Conservation (phyloP, 1,140 invertebrate genomes). For the Zaprionus ghesquierei region DNA sequence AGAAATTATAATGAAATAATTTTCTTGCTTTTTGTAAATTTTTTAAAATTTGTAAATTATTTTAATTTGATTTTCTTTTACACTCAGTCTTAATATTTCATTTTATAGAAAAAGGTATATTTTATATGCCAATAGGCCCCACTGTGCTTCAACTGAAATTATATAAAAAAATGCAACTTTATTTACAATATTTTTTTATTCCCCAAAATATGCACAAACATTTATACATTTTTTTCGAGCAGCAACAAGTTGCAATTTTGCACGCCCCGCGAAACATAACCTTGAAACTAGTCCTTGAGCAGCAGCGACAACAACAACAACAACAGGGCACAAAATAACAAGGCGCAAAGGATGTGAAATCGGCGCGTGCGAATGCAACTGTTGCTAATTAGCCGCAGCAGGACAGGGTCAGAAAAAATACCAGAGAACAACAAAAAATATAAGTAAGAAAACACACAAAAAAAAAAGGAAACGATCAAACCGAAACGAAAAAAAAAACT, state of each 20-base stretch:
- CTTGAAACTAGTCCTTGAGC: conserved; percentile 6
- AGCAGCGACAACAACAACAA: background rate
- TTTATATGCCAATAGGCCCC: background rate
- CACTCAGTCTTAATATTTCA: no score
- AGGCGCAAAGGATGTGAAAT: conserved; percentile 9
- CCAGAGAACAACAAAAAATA: conserved; percentile 11
- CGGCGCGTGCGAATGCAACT: conserved; percentile 26
- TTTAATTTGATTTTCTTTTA: no score
- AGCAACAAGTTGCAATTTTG: conserved; percentile 33
- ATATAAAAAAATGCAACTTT: background rate
- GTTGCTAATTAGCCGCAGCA: conserved; percentile 38
- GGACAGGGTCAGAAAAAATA: background rate
- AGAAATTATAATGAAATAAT: no score
- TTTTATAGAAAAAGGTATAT: no score
- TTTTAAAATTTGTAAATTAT: no score
- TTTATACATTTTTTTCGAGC: background rate
- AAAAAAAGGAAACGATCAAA: background rate
- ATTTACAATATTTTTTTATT: background rate
- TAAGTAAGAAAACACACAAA: conserved; percentile 4
- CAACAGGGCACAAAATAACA: background rate
- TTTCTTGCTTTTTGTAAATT: no score
- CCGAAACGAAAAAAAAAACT: conserved; percentile 19
- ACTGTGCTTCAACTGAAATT: background rate
- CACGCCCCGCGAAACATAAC: conserved; percentile 4
- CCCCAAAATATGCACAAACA: background rate